Evolutionary conservation across 1,140 invertebrate genomes (phyloP), one percentile per base, ranked within the genome.

Genomic region (Euwallacea similis): DNA sequence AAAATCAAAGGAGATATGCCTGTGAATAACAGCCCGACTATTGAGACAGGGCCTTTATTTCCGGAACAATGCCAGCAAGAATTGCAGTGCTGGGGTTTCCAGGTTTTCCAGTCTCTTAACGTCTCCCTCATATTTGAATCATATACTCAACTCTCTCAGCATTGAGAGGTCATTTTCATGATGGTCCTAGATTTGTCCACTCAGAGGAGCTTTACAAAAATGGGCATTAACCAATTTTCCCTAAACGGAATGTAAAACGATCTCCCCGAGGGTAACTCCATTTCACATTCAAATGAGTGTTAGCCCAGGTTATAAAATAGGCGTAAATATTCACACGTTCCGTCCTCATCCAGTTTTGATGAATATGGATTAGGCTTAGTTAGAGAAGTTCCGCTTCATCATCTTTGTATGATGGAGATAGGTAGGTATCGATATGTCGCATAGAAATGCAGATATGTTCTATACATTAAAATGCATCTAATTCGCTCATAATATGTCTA

Each of bases 201-300:
- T 13, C 46, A 50, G 46, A 50, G 13, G 13, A 50, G 13, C 2
- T 15, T 15, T 56, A 4, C 54, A 66, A 58, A 66, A 58, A 56
- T 66, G 10, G 13, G 7, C 11, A 7, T 66, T 3, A 53, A 42
- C 65, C 58, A 56, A 68, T 61, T 47, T 66, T 47, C 2, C 10
- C 47, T 68, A 68, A 68, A 68, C 66, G 56, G 66, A 68, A 68
- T 68, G 61, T 61, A 15, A 60, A 68, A 58, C 54, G 53, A 50
- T 7, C 13, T 33, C 55, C 54, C 55, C 44, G 21, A 63, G 53
- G 63, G 47, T 42, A 47, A 46, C 44, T 60, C 60, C 68, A 64
- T 58, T 62, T 66, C 69, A 66, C 55, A 71, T 71, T 61, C 69
- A 71, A 71, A 71, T 71, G 47, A 56, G 43, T 71, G 69, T 71